Evolutionary conservation across 2,888 invertebrate species (phyloP).

Genomic region (Laothoe populi): DNA sequence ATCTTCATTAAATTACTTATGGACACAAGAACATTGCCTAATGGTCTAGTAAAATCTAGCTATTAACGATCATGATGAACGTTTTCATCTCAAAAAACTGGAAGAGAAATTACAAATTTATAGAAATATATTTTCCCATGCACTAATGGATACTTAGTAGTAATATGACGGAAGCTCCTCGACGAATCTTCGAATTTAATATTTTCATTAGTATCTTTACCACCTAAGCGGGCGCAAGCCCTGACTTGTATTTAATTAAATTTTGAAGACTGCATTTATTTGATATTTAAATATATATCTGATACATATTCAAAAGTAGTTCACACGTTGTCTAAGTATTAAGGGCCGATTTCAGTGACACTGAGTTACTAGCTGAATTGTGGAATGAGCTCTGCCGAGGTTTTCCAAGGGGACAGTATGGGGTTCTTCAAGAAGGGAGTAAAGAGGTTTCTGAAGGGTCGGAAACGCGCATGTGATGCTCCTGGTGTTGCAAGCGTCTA

Average conservation of each 20-base stretch:
- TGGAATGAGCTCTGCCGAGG: too few species aligned
- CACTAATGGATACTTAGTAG: constrained; percentile 3
- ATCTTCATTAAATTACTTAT: too few species aligned
- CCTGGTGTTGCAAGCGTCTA: too few species aligned
- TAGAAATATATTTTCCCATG: constrained; percentile 26
- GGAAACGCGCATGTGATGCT: too few species aligned
- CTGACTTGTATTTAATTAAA: constrained; percentile 47
- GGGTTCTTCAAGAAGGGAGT: too few species aligned
- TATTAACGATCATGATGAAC: too few species aligned
- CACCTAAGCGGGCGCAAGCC: constrained; percentile 35
- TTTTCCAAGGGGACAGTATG: too few species aligned
- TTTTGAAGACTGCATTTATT: constrained; percentile 57
- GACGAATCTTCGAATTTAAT: constrained; percentile 55
- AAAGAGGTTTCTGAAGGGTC: too few species aligned
- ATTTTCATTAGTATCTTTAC: constrained; percentile 43
- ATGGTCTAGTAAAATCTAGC: too few species aligned
- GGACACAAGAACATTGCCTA: too few species aligned
- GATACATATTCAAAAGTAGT: constrained; percentile 27
- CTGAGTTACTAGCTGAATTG: not conserved
- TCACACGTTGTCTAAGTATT: constrained; percentile 15
- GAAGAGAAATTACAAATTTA: not conserved
- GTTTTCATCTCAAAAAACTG: too few species aligned
- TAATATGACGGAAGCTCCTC: constrained; percentile 6
- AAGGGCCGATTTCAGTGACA: constrained; percentile 16
- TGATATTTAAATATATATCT: constrained; percentile 48